Conservation (phyloP, 2,797 vertebrate species). For the Intellagama lesueurii region DNA sequence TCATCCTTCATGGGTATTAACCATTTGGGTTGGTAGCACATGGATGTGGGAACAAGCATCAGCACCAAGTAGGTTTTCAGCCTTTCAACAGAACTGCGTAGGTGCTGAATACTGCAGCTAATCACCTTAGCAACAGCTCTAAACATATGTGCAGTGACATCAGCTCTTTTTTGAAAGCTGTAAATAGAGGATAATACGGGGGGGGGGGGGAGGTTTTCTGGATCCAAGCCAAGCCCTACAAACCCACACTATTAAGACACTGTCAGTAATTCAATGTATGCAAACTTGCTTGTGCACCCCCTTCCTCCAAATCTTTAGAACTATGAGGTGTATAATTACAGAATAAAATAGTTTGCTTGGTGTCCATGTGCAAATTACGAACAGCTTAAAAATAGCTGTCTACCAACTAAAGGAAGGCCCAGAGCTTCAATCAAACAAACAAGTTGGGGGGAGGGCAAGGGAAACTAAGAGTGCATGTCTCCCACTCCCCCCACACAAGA, state of each 20-base stretch:
- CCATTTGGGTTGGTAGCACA: slow-evolving; percentile 62
- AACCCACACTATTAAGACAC: slow-evolving; percentile 63
- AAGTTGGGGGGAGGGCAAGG: rapidly evolving
- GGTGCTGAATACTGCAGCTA: slow-evolving; percentile 72
- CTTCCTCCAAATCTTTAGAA: slow-evolving; percentile 53
- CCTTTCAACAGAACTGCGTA: slow-evolving; percentile 75
- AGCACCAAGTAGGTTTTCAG: slow-evolving; percentile 59
- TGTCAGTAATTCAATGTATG: slow-evolving; percentile 60
- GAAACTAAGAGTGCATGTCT: not conserved
- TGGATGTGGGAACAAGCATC: slow-evolving; percentile 50
- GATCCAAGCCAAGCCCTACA: slow-evolving; percentile 66
- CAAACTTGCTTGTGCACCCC: slow-evolving; percentile 57
- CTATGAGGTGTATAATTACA: slow-evolving; percentile 45
- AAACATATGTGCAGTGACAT: slow-evolving; percentile 81
- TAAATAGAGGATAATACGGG: slow-evolving; percentile 77
- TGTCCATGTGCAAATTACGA: slow-evolving; percentile 32
- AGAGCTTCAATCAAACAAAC: not conserved
- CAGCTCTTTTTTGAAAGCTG: slow-evolving; percentile 78
- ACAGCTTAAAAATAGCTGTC: not conserved
- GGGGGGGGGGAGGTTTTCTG: slow-evolving; percentile 40
- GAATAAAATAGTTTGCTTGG: slow-evolving; percentile 34
- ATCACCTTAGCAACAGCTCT: slow-evolving; percentile 80
- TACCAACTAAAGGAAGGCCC: not conserved
- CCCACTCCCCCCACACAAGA: no score
- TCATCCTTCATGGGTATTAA: slow-evolving; percentile 49